A percentile compares a stretch with the other conserved stretches of the same genome.
These are phyloP conservation scores for Sycon ciliatum DNA, from an alignment of 37 sponge, comb jelly and placozoan species.

Conservation along the genomic window DNA sequence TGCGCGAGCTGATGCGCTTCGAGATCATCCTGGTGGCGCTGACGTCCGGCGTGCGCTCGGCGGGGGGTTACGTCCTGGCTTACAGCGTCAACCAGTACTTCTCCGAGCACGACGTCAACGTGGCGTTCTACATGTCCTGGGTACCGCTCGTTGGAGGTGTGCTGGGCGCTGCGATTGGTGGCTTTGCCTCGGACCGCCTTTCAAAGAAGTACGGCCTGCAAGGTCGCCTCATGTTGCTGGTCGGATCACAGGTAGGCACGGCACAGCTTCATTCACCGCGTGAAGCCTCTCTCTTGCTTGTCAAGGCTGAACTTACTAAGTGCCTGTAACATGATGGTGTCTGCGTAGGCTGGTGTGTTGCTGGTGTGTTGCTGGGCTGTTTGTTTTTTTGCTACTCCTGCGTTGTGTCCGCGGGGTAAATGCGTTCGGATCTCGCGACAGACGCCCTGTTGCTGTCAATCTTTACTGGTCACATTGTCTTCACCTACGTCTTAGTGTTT, in stretches of 20 bases:
- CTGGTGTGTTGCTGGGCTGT: too few relatives aligned
- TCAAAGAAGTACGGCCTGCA: conserved; percentile 15
- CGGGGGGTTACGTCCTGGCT: conserved; percentile 60
- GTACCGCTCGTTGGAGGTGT: conserved; percentile 68
- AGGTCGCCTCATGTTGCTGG: conserved; percentile 52
- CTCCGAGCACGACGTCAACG: background rate
- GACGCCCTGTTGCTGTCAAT: too few relatives aligned
- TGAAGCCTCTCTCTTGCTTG: background rate
- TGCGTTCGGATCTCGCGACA: too few relatives aligned
- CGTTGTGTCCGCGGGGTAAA: too few relatives aligned
- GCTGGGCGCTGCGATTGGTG: conserved; percentile 57
- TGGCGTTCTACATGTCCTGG: conserved; percentile 58
- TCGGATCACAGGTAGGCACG: conserved; percentile 41
- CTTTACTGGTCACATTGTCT: background rate
- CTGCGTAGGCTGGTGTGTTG: background rate
- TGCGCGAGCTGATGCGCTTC: too few relatives aligned
- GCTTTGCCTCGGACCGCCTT: conserved; percentile 52
- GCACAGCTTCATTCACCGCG: background rate
- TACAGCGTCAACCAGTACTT: conserved; percentile 63
- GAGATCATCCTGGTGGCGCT: too few relatives aligned
- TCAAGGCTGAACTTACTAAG: background rate
- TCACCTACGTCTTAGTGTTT: background rate
- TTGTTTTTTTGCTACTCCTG: too few relatives aligned
- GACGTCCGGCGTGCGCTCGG: conserved; percentile 50
- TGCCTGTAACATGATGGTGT: background rate